Percentiles rank a stretch among this genome's conserved stretches.
Conservation (phyloP, 2,797 vertebrate genomes). For the Cryptoprocta ferox region DNA sequence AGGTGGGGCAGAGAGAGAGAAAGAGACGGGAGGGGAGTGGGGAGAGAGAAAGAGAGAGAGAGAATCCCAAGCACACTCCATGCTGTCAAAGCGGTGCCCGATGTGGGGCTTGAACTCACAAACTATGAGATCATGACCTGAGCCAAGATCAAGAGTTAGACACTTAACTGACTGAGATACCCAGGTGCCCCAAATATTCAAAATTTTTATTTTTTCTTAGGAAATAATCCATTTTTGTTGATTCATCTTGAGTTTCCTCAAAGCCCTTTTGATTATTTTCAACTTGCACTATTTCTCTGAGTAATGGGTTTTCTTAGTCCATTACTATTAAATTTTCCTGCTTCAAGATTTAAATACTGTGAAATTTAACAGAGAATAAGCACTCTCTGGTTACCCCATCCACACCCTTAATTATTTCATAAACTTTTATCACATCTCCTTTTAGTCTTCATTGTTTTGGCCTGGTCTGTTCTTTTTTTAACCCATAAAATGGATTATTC, state of each 20-base stretch:
- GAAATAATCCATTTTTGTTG: slow-evolving; percentile 9
- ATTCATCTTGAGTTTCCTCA: slow-evolving; percentile 8
- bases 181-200: not conserved
- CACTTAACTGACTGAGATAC: too few relatives aligned
- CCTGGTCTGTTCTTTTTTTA: not conserved
- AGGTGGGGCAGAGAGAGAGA: too few relatives aligned
- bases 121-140: too few relatives aligned
- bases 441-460: slow-evolving; percentile 18
- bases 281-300: not conserved
- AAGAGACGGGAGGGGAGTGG: too few relatives aligned
- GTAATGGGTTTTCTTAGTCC: not conserved
- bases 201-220: slow-evolving; percentile 24
- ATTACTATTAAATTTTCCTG: not conserved
- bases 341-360: slow-evolving; percentile 36
- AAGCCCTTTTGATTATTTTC: slow-evolving; percentile 31
- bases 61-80: too few relatives aligned
- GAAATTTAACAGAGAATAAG: not conserved
- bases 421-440: not conserved
- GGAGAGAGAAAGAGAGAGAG: too few relatives aligned
- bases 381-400: not conserved
- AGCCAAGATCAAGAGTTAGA: too few relatives aligned
- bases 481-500: not conserved
- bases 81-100: too few relatives aligned
- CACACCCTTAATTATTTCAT: not conserved
- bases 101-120: too few relatives aligned